Conservation (phyloP, 1,140 invertebrate genomes). For the Pissodes strobi region DNA sequence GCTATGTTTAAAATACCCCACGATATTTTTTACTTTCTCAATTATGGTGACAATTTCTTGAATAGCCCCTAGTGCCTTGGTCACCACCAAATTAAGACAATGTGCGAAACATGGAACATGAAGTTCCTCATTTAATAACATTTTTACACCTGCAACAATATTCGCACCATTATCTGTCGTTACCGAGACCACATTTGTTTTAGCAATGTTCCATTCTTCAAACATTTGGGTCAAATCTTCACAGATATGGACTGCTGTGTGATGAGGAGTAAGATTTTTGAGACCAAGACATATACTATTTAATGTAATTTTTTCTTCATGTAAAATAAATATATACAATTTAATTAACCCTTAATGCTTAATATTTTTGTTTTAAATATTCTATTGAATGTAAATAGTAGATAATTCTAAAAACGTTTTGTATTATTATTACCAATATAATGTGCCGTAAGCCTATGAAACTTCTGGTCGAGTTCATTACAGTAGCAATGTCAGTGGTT, state of each 20-base stretch:
- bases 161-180: not conserved
- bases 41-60: too few relatives aligned
- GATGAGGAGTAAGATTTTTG: not conserved
- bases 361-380: too few relatives aligned
- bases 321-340: too few relatives aligned
- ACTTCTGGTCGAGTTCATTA: not conserved
- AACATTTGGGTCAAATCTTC: not conserved
- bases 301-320: not conserved
- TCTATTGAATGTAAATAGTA: too few relatives aligned
- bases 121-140: too few relatives aligned
- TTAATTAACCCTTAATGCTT: too few relatives aligned
- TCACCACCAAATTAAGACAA: too few relatives aligned
- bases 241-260: not conserved
- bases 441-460: not conserved
- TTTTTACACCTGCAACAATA: not conserved
- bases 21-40: constrained; percentile 3
- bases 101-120: too few relatives aligned
- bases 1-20: constrained; percentile 1
- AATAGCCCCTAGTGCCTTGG: too few relatives aligned
- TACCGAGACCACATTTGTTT: not conserved
- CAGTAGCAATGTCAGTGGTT: not conserved
- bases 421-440: not conserved
- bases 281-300: not conserved
- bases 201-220: not conserved
- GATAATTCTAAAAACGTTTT: too few relatives aligned